Base-by-base conservation (phyloP, 2,113 vertebrate genomes). In the Ascaphus truei region DNA sequence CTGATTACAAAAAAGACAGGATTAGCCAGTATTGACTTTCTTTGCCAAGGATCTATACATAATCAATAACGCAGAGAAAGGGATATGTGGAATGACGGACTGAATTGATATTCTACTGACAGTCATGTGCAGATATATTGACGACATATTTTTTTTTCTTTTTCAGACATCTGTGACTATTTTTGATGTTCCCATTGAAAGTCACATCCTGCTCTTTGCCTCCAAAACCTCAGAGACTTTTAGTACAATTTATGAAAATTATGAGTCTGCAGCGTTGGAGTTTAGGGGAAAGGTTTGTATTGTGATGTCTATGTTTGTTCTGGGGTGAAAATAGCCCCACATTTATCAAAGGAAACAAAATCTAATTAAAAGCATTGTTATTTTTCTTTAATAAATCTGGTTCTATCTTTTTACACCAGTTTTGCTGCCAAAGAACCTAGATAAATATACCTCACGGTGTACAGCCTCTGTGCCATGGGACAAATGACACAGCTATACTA, bases 131-230 rank as follows among this genome's bases (percentile, higher is more conserved):
- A 77, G n/a, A n/a, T n/a, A n/a, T n/a, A n/a, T n/a, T n/a, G n/a
- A 55, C 79, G 73, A 84, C 68, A 11, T 15, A 34, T 75, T 66
- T 63, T 50, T 69, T 76, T 71, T 88, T 72, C 60, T 57, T 75
- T 86, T 75, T 56, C 81, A 96, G 93, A 95, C 88, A 43, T 89
- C 89, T 73, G 71, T 86, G 62, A 91, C 91, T 86, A 95, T 98
- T 82, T 85, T 94, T 52, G 82, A 90, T 53, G 82, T 90, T 15
- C 84, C 84, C 4, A 82, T 97, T 62, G 76, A 82, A 43, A 93
- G 83, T 74, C 96, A 98, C 66, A 91, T 95, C 52, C 69, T 99
- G 74, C 90, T 99, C 25, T 96, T 98, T 60, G 81, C 89, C 73
- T 92, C 92, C 75, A 90, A 58, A 62, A 87, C 75, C 57, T 88